Evolutionary conservation across 2,888 invertebrate genomes (phyloP).

Genomic region (Tipula vernalis): DNA sequence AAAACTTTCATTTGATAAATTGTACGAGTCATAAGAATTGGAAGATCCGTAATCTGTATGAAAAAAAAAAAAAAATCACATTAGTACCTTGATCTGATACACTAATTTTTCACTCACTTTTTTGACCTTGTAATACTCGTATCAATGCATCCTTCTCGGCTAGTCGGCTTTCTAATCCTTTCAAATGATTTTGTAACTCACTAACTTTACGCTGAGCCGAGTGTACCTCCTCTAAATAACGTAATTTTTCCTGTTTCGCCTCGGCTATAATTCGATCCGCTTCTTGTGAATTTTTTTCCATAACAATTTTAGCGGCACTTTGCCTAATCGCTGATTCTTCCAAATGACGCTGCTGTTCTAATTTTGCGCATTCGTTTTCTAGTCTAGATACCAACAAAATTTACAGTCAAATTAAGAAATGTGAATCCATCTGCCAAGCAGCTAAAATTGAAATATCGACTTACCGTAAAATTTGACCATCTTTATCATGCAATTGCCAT

Average conservation of each 20-base stretch:
- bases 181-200: constrained; percentile 73
- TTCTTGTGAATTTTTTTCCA: constrained; percentile 37
- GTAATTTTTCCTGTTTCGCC: constrained; percentile 71
- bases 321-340: constrained; percentile 70
- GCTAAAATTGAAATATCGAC: background rate
- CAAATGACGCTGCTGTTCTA: constrained; percentile 54
- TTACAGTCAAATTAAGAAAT: background rate
- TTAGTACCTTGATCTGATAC: background rate
- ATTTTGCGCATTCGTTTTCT: constrained; percentile 46
- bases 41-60: constrained; percentile 20
- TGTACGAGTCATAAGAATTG: constrained; percentile 21
- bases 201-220: constrained; percentile 74
- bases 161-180: constrained; percentile 75
- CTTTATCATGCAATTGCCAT: constrained; percentile 50
- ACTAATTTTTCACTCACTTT: constrained; percentile 16
- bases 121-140: constrained; percentile 67
- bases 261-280: constrained; percentile 76
- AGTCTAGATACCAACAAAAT: constrained; percentile 28
- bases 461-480: constrained; percentile 50
- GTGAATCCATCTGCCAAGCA: too few species aligned
- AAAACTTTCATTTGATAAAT: constrained; percentile 19
- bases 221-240: constrained; percentile 81
- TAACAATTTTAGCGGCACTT: constrained; percentile 67
- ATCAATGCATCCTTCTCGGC: constrained; percentile 87
- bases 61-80: background rate